phyloP scores from a whole-genome alignment of 2,888 invertebrate species.

The Chrysomela aeneicollis region DNA sequence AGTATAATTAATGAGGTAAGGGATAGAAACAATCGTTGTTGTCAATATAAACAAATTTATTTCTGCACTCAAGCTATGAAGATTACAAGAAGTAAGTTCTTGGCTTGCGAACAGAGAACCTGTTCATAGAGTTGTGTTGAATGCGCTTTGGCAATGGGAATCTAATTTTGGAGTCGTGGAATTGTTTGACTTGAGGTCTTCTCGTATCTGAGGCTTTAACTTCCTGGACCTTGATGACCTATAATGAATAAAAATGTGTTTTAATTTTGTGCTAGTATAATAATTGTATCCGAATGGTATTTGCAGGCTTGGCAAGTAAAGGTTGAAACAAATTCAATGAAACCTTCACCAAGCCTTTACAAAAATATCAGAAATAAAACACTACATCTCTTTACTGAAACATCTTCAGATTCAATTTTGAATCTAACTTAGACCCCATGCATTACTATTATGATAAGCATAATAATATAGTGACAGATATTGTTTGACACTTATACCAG shows the following conservation, averaged over 20 bases:
- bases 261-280: background rate
- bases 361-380: too few species aligned
- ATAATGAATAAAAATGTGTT: constrained; percentile 21
- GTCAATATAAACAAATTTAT: constrained; percentile 43
- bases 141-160: constrained; percentile 97
- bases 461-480: background rate
- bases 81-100: constrained; percentile 75
- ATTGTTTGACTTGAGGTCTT: constrained; percentile 95
- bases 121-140: constrained; percentile 82
- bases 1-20: too few species aligned
- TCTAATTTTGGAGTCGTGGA: constrained; percentile 95
- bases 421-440: too few species aligned
- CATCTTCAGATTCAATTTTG: too few species aligned
- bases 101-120: constrained; percentile 84
- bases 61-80: constrained; percentile 35
- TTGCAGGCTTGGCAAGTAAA: too few species aligned
- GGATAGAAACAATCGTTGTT: background rate
- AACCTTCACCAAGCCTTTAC: background rate
- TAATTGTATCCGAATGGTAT: too few species aligned
- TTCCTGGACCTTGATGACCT: constrained; percentile 94
- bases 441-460: background rate
- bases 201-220: constrained; percentile 90
- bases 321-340: too few species aligned
- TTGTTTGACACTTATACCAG: constrained; percentile 38
- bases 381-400: too few species aligned